A percentile compares a stretch with the other conserved stretches of the same genome.
Evolutionary conservation across 2,888 invertebrate genomes (phyloP).

Genomic region (Therioaphis trifolii): DNA sequence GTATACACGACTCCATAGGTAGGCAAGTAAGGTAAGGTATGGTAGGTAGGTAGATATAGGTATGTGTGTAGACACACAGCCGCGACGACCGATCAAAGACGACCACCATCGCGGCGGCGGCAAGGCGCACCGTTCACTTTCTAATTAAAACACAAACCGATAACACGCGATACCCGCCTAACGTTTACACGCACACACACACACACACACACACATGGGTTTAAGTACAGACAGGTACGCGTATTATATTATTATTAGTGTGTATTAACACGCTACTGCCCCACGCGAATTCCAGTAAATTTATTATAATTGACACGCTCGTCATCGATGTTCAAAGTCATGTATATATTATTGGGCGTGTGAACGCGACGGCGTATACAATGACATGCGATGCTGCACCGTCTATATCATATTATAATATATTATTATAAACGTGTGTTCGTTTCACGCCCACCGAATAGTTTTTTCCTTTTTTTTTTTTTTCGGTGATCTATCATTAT

Average conservation of each 20-base stretch:
- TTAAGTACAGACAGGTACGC: neutral
- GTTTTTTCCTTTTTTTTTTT: constrained; percentile 7
- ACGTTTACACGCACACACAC: neutral
- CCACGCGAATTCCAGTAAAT: neutral
- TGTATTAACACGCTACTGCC: neutral
- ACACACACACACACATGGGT: neutral
- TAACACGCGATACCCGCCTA: neutral
- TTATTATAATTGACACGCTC: neutral
- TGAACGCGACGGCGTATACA: neutral
- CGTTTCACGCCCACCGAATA: constrained; percentile 24
- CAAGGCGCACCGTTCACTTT: constrained; percentile 17
- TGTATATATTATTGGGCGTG: neutral
- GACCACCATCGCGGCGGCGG: neutral
- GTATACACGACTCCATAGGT: too few relatives aligned
- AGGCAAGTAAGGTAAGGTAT: too few relatives aligned
- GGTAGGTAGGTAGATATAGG: too few relatives aligned
- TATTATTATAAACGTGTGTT: neutral
- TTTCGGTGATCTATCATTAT: constrained; percentile 5
- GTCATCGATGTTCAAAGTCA: neutral
- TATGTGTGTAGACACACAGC: neutral
- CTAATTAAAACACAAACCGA: constrained; percentile 43
- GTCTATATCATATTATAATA: neutral
- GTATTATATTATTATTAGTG: neutral
- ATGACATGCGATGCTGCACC: neutral
- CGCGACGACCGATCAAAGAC: constrained; percentile 25